Base-by-base conservation (phyloP, 2,888 invertebrate genomes). In the Callosobruchus maculatus region DNA sequence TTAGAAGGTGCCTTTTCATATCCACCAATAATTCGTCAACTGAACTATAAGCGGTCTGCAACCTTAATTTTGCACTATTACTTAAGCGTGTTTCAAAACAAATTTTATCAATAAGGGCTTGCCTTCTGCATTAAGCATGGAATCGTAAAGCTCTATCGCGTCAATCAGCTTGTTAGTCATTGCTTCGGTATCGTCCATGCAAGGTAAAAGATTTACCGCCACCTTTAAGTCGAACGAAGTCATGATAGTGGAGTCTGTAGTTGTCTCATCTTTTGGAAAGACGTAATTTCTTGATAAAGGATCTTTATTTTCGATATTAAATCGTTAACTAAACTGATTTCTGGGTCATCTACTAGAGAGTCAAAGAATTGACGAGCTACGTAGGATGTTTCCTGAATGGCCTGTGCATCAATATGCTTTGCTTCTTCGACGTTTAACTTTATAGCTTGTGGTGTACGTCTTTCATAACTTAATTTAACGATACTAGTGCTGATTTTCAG, bases 101-200 rank as follows among this genome's bases (percentile, higher is more conserved):
- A 73, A 80, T 22, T 71, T 78, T n/a, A 74, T 78, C 30, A 79
- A 67, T 22, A 77, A 71, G 72, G 74, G 74, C 74, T 81, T 79
- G 13, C 79, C 77, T 1, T 71, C 72, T 26, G 69, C 71, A 73
- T 79, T 74, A 70, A 80, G 70, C n/a, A 78, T 68, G 1, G 13
- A 68, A 49, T 76, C 73, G 69, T 81, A 78, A 71, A 78, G 77
- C 31, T 76, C 75, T 49, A 77, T 80, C 20, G 78, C 74, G 76
- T 81, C 79, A 71, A 80, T 80, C 21, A 80, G 68, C 30, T 79
- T 79, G 70, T 78, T 78, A 9, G 77, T 77, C 20, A 68, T 71
- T n/a, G 73, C 70, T 71, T 80, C 80, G 9, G 74, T 68, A 31
- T 71, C 77, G 72, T 80, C 67, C 75, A 76, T 77, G 67, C 74